These are phyloP conservation scores for Poeciliopsis presidionis DNA, from an alignment of 2,797 vertebrate species.

Conservation along the genomic window DNA sequence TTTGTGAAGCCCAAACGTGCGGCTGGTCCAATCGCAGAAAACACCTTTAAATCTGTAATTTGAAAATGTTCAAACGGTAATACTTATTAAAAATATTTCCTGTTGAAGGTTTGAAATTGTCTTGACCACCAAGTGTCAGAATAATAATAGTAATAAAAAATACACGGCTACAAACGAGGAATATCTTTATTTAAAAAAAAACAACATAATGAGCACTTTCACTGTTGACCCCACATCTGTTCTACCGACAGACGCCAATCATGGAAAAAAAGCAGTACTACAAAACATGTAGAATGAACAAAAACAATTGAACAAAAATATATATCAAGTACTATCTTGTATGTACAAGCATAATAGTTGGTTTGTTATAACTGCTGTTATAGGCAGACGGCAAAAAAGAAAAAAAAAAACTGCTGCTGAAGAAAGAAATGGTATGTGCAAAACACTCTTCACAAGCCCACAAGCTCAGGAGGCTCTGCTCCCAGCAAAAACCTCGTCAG, in stretches of 20 bases:
- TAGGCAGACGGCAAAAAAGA: conserved; percentile 78
- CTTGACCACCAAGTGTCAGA: too few species aligned
- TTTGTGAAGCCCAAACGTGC: not conserved
- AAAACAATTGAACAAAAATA: conserved; percentile 61
- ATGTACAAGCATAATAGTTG: conserved; percentile 80
- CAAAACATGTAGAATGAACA: conserved; percentile 81
- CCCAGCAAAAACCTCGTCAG: conserved; percentile 15
- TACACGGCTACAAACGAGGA: conserved; percentile 61
- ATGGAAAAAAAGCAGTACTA: conserved; percentile 85
- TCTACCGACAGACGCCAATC: conserved; percentile 77
- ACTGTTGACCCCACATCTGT: conserved; percentile 76
- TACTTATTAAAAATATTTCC: not conserved
- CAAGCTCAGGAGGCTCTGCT: conserved; percentile 56
- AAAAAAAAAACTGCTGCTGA: conserved; percentile 63
- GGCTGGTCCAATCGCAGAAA: not conserved
- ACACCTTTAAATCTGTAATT: not conserved
- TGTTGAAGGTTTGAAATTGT: not conserved
- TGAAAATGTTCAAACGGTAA: not conserved
- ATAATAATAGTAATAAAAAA: not conserved
- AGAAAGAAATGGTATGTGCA: conserved; percentile 78
- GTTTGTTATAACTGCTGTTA: conserved; percentile 70
- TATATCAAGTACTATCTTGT: conserved; percentile 81
- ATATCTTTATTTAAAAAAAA: conserved; percentile 78
- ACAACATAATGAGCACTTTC: conserved; percentile 78
- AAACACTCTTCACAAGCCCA: conserved; percentile 74